These are phyloP conservation scores for Chauna torquata DNA, from an alignment of 2,113 vertebrate genomes.

Conservation along the genomic window DNA sequence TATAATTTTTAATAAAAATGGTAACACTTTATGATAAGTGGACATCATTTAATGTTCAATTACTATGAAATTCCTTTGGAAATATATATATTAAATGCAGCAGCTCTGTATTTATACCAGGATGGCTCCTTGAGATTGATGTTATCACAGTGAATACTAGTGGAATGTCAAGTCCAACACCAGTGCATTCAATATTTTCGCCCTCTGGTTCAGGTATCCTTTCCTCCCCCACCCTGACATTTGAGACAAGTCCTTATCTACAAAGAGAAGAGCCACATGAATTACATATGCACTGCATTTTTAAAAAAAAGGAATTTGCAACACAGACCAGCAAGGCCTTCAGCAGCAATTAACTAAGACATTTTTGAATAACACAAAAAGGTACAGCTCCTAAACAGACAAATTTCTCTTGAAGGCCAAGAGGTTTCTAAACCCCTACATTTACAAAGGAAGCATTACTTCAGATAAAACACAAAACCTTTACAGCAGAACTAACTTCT, in stretches of 20 bases:
- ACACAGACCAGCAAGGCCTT: not conserved
- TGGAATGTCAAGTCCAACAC: slow-evolving; percentile 58
- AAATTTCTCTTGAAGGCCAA: slow-evolving; percentile 43
- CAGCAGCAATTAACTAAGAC: slow-evolving; percentile 30
- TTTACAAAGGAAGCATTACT: slow-evolving; percentile 26
- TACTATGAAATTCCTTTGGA: slow-evolving; percentile 69
- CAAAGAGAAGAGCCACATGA: not conserved
- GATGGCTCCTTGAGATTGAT: slow-evolving; percentile 62
- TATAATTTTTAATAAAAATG: slow-evolving; percentile 66
- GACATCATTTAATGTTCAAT: slow-evolving; percentile 71
- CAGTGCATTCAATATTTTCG: slow-evolving; percentile 3
- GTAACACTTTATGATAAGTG: slow-evolving; percentile 58
- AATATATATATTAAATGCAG: slow-evolving; percentile 61
- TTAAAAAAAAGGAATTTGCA: slow-evolving; percentile 10
- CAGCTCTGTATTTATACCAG: slow-evolving; percentile 40
- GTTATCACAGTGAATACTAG: slow-evolving; percentile 44
- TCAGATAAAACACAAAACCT: slow-evolving; percentile 26
- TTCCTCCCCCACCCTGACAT: slow-evolving; percentile 17
- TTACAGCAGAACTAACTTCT: slow-evolving; percentile 34
- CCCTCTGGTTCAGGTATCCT: not conserved
- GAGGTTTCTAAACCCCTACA: slow-evolving; percentile 22
- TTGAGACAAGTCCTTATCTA: slow-evolving; percentile 35
- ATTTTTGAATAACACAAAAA: slow-evolving; percentile 29
- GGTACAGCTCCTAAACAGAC: not conserved
- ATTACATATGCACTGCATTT: not conserved